Evolutionary conservation across 2,888 invertebrate genomes (phyloP).

Genomic region (Electrophaes corylata): DNA sequence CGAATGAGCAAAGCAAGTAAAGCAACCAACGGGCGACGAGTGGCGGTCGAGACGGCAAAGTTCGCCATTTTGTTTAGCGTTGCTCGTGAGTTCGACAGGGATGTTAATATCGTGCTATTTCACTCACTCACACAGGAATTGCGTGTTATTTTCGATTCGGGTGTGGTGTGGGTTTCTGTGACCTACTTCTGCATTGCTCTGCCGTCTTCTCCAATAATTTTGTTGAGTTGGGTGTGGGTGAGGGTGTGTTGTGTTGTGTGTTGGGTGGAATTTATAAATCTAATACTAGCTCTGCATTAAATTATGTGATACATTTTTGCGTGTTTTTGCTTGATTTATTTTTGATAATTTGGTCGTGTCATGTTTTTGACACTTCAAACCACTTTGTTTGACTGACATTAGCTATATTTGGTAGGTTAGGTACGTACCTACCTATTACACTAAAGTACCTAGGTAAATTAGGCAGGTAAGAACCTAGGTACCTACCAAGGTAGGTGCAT

Average conservation of each 20-base stretch:
- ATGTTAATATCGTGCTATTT: conserved; percentile 32
- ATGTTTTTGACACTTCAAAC: too few relatives aligned
- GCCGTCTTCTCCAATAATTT: conserved; percentile 17
- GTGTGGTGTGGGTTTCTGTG: neutral
- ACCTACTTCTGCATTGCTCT: conserved; percentile 30
- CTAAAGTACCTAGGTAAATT: neutral
- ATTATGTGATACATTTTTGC: too few relatives aligned
- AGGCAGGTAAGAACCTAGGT: neutral
- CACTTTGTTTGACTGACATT: too few relatives aligned
- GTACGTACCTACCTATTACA: conserved; percentile 8
- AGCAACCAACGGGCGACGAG: conserved; percentile 30
- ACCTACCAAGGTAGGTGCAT: neutral
- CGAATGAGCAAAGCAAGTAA: conserved; percentile 43
- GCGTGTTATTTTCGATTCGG: conserved; percentile 6
- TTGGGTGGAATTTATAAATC: too few relatives aligned
- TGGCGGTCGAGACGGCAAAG: conserved; percentile 43
- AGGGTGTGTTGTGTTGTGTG: too few relatives aligned
- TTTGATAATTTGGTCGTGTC: too few relatives aligned
- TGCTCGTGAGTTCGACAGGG: conserved; percentile 60
- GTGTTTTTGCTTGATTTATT: too few relatives aligned
- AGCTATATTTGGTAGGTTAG: neutral
- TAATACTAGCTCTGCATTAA: too few relatives aligned
- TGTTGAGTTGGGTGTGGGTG: too few relatives aligned
- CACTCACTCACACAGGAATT: conserved; percentile 18
- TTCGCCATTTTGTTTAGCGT: conserved; percentile 71